phyloP scores from a whole-genome alignment of 1,140 invertebrate genomes.

The Brachionus plicatilis region DNA sequence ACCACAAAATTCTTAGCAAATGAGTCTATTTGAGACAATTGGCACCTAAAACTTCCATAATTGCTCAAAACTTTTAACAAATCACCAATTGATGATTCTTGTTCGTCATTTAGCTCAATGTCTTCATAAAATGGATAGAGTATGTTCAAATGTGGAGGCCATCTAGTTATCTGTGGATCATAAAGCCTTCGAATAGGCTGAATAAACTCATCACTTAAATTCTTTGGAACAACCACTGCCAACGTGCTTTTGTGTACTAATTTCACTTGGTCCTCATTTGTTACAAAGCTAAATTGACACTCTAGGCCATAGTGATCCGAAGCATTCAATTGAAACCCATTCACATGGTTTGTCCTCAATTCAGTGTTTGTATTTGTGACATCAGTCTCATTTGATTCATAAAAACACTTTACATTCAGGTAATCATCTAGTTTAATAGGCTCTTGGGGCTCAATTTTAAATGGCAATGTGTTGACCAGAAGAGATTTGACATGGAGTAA shows the following conservation, averaged over 20 bases:
- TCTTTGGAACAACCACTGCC: not conserved
- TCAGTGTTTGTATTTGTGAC: not conserved
- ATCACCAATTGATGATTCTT: not conserved
- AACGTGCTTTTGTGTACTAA: constrained; percentile 30
- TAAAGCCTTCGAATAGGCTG: not conserved
- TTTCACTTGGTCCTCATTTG: not conserved
- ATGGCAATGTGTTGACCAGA: not conserved
- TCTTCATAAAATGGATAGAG: constrained; percentile 33
- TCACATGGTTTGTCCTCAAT: not conserved
- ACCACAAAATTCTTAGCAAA: constrained; percentile 28
- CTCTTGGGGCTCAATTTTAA: not conserved
- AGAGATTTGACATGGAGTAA: not conserved
- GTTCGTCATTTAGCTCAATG: not conserved
- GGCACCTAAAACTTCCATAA: not conserved
- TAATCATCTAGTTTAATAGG: not conserved
- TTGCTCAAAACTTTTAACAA: not conserved
- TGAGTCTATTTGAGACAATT: not conserved
- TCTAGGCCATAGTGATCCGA: constrained; percentile 39
- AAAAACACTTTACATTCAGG: not conserved
- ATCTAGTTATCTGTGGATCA: constrained; percentile 26
- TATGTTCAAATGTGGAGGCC: constrained; percentile 36
- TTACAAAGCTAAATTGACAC: not conserved
- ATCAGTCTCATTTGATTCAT: not conserved
- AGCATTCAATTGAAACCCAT: not conserved
- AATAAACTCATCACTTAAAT: constrained; percentile 36